phyloP scores from a whole-genome alignment of 2,797 vertebrate genomes.

The Mormyrops boulengeri region DNA sequence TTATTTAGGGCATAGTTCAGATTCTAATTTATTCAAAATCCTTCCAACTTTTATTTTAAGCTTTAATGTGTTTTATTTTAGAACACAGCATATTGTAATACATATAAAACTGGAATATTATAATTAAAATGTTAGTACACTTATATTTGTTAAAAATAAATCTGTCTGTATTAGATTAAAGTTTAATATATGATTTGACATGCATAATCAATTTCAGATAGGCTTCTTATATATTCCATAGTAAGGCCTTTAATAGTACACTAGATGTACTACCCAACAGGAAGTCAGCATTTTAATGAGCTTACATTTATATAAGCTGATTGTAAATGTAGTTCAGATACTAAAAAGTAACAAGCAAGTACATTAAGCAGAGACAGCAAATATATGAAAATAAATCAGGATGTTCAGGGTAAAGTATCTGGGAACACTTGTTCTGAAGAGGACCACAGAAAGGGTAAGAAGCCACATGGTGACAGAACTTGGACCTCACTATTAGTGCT shows the following conservation, averaged over 20 bases:
- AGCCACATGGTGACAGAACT: not conserved
- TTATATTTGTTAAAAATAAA: not conserved
- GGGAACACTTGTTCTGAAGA: not conserved
- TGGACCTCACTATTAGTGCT: not conserved
- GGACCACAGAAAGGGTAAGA: not conserved
- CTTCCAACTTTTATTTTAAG: not conserved
- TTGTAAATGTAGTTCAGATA: not conserved
- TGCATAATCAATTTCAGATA: not conserved
- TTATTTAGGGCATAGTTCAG: not conserved
- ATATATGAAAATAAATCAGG: not conserved
- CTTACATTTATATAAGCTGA: not conserved
- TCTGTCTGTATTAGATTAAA: not conserved
- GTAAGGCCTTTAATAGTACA: not conserved
- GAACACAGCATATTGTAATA: not conserved
- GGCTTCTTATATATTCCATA: not conserved
- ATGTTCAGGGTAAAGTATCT: not conserved
- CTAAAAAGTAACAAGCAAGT: not conserved
- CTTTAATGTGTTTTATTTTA: not conserved
- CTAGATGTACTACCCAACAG: not conserved
- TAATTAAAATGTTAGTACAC: conserved; percentile 1
- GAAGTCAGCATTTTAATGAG: not conserved
- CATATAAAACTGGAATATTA: not conserved
- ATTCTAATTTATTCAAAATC: not conserved
- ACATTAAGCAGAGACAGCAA: not conserved
- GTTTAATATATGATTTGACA: not conserved